These are phyloP conservation scores for Triplophysa dalaica DNA, from an alignment of 2,113 vertebrate species.

Conservation along the genomic window DNA sequence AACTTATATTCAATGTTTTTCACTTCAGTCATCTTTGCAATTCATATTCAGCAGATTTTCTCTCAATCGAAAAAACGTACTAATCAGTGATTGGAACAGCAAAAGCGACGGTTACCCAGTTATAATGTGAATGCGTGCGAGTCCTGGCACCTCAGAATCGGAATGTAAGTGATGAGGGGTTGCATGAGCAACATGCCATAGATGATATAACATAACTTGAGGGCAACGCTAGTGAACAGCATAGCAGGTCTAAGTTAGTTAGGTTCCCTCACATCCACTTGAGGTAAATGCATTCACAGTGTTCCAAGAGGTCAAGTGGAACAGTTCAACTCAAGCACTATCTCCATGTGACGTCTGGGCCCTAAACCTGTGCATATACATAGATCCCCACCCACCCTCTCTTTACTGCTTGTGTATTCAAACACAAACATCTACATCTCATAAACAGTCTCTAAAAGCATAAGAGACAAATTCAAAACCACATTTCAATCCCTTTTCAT, in stretches of 20 bases:
- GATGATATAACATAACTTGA: not conserved
- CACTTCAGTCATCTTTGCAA: not conserved
- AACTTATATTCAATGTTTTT: not conserved
- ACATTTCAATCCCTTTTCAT: constrained; percentile 70
- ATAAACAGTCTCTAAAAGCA: not conserved
- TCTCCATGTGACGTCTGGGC: constrained; percentile 33
- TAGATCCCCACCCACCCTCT: constrained; percentile 3
- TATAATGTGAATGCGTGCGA: not conserved
- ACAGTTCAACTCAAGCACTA: constrained; percentile 15
- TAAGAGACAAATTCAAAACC: constrained; percentile 14
- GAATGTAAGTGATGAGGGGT: constrained; percentile 43
- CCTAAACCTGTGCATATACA: constrained; percentile 6
- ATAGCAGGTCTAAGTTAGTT: constrained; percentile 18
- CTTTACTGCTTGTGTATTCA: not conserved
- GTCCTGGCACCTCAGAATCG: constrained; percentile 30
- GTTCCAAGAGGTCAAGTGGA: constrained; percentile 31
- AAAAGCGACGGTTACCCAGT: constrained; percentile 19
- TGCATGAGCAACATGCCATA: constrained; percentile 17
- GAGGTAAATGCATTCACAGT: constrained; percentile 51
- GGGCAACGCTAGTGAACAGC: constrained; percentile 17
- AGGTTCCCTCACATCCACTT: constrained; percentile 32
- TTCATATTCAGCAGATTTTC: not conserved
- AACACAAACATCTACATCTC: constrained; percentile 1
- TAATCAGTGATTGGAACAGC: constrained; percentile 3
- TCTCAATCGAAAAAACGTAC: not conserved